Conservation (phyloP, 2,888 invertebrate genomes). For the Netelia fuscicornis region DNA sequence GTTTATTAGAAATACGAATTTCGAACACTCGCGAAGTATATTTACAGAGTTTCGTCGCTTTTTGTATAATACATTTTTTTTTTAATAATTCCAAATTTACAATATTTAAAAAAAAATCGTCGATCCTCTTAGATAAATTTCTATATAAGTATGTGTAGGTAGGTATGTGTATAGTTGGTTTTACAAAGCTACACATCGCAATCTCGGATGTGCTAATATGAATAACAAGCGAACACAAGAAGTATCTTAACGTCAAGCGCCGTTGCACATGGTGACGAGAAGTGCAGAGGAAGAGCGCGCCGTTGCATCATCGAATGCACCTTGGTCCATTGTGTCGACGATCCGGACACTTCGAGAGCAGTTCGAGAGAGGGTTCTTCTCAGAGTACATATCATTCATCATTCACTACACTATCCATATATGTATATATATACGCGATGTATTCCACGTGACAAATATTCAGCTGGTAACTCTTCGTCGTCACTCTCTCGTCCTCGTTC, state of each 20-base stretch:
- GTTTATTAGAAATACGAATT: slow-evolving; percentile 16
- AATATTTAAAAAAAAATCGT: not conserved
- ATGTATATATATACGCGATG: not conserved
- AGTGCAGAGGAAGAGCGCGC: slow-evolving; percentile 31
- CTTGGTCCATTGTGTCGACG: slow-evolving; percentile 65
- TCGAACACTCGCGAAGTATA: slow-evolving; percentile 13
- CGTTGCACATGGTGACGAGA: slow-evolving; percentile 15
- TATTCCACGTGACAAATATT: slow-evolving; percentile 47
- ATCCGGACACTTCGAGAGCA: slow-evolving; percentile 48
- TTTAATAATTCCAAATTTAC: too few relatives aligned
- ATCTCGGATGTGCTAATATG: slow-evolving; percentile 80
- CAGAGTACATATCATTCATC: slow-evolving; percentile 50
- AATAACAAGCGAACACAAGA: slow-evolving; percentile 82
- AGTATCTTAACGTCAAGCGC: slow-evolving; percentile 79
- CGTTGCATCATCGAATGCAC: slow-evolving; percentile 64
- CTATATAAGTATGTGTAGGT: not conserved
- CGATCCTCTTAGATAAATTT: slow-evolving; percentile 29
- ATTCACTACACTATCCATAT: slow-evolving; percentile 10
- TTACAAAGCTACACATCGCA: slow-evolving; percentile 50
- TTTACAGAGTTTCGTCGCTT: too few relatives aligned
- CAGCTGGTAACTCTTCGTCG: slow-evolving; percentile 27
- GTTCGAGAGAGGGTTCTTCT: slow-evolving; percentile 45
- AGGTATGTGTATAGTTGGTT: not conserved
- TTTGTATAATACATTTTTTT: too few relatives aligned
- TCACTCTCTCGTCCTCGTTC: slow-evolving; percentile 35